Evolutionary conservation across 2,888 invertebrate species (phyloP).

Genomic region (Strigamia transsilvanica): DNA sequence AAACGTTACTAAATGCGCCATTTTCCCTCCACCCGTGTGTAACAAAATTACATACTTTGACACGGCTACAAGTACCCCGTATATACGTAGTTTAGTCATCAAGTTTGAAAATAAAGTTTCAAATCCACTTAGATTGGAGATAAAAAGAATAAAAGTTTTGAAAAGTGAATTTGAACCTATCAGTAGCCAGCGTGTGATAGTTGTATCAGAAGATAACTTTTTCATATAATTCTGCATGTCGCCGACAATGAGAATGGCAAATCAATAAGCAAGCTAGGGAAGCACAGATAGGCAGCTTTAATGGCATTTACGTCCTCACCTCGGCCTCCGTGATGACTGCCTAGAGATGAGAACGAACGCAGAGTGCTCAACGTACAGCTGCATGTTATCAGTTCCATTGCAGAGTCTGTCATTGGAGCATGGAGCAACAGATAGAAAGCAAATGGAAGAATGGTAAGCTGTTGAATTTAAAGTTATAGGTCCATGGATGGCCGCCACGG

Average conservation of each 20-base stretch:
- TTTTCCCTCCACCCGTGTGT: no score
- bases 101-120: slow-evolving; percentile 18
- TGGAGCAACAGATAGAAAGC: slow-evolving; percentile 49
- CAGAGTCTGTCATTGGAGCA: slow-evolving; percentile 49
- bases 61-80: background rate
- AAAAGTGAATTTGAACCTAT: slow-evolving; percentile 49
- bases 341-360: slow-evolving; percentile 47
- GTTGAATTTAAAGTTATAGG: slow-evolving; percentile 49
- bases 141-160: slow-evolving; percentile 32
- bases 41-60: no score
- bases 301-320: slow-evolving; percentile 49
- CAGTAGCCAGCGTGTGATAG: slow-evolving; percentile 15
- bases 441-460: slow-evolving; percentile 49
- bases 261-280: slow-evolving; percentile 49
- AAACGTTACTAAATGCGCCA: no score
- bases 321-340: slow-evolving; percentile 49
- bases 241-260: slow-evolving; percentile 42
- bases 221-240: slow-evolving; percentile 49
- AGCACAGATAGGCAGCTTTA: slow-evolving; percentile 43
- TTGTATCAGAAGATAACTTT: slow-evolving; percentile 47
- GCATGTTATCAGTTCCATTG: slow-evolving; percentile 49
- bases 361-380: slow-evolving; percentile 40
- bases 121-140: slow-evolving; percentile 32
- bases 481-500: background rate
- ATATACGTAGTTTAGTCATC: background rate